Evolutionary conservation across 2,888 invertebrate species (phyloP).

Genomic region (Chymomyza procnemis): DNA sequence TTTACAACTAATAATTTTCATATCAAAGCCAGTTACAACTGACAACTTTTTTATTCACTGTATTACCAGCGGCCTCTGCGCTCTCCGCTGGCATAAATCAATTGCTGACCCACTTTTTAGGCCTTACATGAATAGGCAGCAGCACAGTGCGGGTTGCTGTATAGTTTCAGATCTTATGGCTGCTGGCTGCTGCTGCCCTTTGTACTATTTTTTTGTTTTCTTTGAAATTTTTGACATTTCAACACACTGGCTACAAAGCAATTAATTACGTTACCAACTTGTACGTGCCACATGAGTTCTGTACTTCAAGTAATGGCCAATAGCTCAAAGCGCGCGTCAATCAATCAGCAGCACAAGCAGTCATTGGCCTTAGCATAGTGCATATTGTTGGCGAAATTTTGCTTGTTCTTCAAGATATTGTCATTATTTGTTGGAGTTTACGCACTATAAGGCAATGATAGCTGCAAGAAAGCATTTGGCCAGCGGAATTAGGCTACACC

Average conservation of each 20-base stretch:
- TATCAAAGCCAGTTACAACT: conserved; percentile 24
- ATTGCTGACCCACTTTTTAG: conserved; percentile 38
- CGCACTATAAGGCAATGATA: too few relatives aligned
- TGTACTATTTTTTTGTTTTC: conserved; percentile 19
- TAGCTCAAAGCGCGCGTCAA: conserved; percentile 59
- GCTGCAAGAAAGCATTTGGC: too few relatives aligned
- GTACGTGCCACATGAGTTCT: conserved; percentile 11
- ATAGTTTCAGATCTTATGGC: conserved; percentile 9
- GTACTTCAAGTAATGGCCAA: conserved; percentile 63
- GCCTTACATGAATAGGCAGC: not conserved
- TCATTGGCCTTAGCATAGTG: not conserved
- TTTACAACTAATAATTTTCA: conserved; percentile 42
- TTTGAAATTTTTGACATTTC: conserved; percentile 52
- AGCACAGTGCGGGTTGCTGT: not conserved
- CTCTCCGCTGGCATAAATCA: conserved; percentile 5
- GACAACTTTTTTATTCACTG: not conserved
- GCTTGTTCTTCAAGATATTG: not conserved
- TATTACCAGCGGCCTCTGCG: not conserved
- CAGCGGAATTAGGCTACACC: too few relatives aligned
- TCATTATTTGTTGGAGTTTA: not conserved
- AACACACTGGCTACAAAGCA: conserved; percentile 55
- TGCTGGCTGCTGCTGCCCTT: conserved; percentile 34
- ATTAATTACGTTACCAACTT: conserved; percentile 66
- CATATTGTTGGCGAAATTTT: not conserved
- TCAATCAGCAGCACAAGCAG: conserved; percentile 47